Base-by-base conservation (phyloP, 2,888 invertebrate genomes). In the Nemoura dubitans region DNA sequence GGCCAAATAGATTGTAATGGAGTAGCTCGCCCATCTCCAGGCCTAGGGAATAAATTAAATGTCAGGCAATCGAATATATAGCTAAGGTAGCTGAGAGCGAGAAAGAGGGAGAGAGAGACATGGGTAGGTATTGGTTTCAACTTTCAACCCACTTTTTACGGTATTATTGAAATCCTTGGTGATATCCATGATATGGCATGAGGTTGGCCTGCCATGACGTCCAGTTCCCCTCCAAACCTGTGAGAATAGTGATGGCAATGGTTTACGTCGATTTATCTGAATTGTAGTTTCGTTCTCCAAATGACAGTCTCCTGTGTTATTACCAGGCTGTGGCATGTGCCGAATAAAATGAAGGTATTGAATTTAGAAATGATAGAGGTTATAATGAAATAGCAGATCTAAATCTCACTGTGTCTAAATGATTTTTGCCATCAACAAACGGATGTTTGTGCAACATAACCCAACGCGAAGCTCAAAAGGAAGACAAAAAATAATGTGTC, bases 1-100 rank as follows among this genome's bases (percentile, higher is more conserved):
- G 93, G 2, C 98, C 97, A 93, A 96, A 98, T 27, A 96, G 92
- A 85, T 97, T 96, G 93, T 98, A 98, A 90, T 98, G 98, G 10
- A 98, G 92, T 43, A 99, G 92, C 91, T 99, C 98, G 0, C 99
- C 99, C 85, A 98, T 93, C 89, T 96, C 93, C 87, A 99, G 92
- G 90, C 97, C 97, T 95, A 89, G 25, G 90, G 89, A 86, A 25
- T 29, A 10, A 76, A 80, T 83, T 28, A 43, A 28, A 85, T 87
- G 76, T 28, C 3, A 21, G 25, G 21, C 5, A 29, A 14, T 82
- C 0, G n/a, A 16, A 6, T n/a, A 14, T 0, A 6, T 43, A 14
- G n/a, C n/a, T n/a, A n/a, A n/a, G 42, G 26, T 84, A 30, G 21
- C n/a, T 25, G 21, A 84, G 7, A n/a, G n/a, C n/a, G n/a, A n/a